Conservation (phyloP, 2,888 invertebrate genomes). For the Germaria angustata region DNA sequence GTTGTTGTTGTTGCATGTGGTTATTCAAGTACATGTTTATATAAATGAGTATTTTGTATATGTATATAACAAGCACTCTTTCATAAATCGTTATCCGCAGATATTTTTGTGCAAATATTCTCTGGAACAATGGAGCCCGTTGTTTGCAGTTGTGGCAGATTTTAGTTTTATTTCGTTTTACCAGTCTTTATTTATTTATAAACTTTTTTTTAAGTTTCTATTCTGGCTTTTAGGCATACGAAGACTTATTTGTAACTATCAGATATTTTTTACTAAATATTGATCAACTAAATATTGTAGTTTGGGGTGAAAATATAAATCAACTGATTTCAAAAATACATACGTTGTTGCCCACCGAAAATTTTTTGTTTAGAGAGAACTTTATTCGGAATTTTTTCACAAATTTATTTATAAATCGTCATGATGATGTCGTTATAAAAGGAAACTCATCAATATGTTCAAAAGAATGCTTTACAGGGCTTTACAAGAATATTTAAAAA, state of each 20-base stretch:
- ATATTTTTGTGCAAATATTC: slow-evolving; percentile 23
- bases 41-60: neutral
- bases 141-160: neutral
- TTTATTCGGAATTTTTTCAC: too few relatives aligned
- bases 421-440: too few relatives aligned
- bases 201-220: too few relatives aligned
- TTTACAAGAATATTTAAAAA: too few relatives aligned
- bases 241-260: neutral
- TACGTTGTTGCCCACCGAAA: neutral
- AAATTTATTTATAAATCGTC: too few relatives aligned
- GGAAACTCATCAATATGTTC: too few relatives aligned
- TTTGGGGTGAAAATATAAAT: neutral
- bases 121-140: neutral
- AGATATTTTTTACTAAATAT: neutral
- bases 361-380: too few relatives aligned
- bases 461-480: too few relatives aligned
- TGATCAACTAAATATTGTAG: neutral
- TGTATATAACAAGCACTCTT: neutral
- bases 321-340: neutral
- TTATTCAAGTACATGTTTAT: neutral
- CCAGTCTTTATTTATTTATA: too few relatives aligned
- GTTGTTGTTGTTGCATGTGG: neutral
- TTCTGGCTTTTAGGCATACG: neutral
- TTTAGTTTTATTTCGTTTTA: neutral
- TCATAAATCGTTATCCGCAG: slow-evolving; percentile 13